phyloP scores from a whole-genome alignment of 2,888 invertebrate species.

The Abrostola triplasia region DNA sequence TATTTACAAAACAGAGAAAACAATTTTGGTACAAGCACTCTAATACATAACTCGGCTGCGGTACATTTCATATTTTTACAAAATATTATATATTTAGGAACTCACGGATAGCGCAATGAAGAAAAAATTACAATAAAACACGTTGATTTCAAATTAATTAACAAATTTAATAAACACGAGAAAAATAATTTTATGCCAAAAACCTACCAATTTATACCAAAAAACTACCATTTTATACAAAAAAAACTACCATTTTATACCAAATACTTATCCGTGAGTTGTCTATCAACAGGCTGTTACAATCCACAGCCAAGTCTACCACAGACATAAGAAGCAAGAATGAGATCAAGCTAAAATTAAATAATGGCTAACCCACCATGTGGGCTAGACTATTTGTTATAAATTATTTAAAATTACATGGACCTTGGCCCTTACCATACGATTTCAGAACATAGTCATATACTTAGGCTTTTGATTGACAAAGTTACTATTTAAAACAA shows the following conservation, averaged over 20 bases:
- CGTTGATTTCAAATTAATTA: too few species aligned
- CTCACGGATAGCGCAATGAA: too few species aligned
- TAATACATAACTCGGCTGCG: conserved; percentile 29
- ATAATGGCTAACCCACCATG: conserved; percentile 48
- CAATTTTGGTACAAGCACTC: conserved; percentile 57
- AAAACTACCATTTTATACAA: too few species aligned
- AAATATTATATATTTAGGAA: conserved; percentile 21
- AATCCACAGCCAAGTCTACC: conserved; percentile 35
- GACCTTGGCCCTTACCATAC: conserved; percentile 18
- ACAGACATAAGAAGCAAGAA: conserved; percentile 43
- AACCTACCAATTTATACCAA: too few species aligned
- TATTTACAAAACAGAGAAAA: conserved; percentile 55
- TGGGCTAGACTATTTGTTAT: conserved; percentile 41
- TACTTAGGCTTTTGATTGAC: background rate
- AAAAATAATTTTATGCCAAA: too few species aligned
- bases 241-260: too few species aligned
- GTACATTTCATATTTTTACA: conserved; percentile 46
- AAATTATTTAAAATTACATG: conserved; percentile 52
- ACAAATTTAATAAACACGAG: too few species aligned
- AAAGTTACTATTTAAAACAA: too few species aligned
- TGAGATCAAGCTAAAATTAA: conserved; percentile 55
- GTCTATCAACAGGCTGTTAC: too few species aligned
- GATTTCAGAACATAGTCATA: conserved; percentile 24
- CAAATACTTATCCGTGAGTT: too few species aligned
- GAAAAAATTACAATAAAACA: too few species aligned